A percentile compares a stretch with the other conserved stretches of the same genome.
Conservation (phyloP, 2,888 invertebrate genomes). For the Caenorhabditis becei region DNA sequence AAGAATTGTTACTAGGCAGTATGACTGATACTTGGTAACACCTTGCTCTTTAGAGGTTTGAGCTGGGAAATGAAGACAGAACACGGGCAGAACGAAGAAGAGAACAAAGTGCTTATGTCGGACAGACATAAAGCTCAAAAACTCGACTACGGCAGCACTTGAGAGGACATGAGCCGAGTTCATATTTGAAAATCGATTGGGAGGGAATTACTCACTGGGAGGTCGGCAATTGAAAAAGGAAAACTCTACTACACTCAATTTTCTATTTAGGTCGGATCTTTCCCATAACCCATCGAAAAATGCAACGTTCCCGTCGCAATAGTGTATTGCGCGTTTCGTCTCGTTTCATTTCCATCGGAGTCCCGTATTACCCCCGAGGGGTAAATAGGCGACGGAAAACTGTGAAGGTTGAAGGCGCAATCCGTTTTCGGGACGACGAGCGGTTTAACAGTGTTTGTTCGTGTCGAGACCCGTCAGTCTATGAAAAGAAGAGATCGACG, state of each 20-base stretch:
- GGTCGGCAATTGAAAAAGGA: no score
- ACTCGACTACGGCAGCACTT: not conserved
- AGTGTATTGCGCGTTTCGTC: slow-evolving; percentile 39
- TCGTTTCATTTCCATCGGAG: slow-evolving; percentile 14
- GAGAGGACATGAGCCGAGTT: not conserved
- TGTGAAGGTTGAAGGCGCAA: slow-evolving; percentile 52
- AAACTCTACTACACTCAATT: slow-evolving; percentile 8
- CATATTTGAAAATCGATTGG: not conserved
- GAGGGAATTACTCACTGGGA: not conserved
- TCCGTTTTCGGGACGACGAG: slow-evolving; percentile 26
- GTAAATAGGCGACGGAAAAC: slow-evolving; percentile 50
- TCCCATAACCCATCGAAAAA: slow-evolving; percentile 23
- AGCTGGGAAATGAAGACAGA: not conserved
- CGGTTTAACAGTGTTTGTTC: slow-evolving; percentile 49
- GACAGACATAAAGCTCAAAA: not conserved
- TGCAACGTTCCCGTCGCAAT: slow-evolving; percentile 41
- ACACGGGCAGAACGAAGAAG: not conserved
- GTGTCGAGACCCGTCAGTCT: slow-evolving; percentile 11
- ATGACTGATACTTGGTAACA: not conserved
- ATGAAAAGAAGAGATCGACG: slow-evolving; percentile 5
- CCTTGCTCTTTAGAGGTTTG: not conserved
- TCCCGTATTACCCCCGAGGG: slow-evolving; percentile 40
- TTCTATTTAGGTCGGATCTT: slow-evolving; percentile 8
- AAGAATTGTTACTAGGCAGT: no score
- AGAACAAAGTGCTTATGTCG: not conserved